phyloP scores from a whole-genome alignment of 2,888 invertebrate species.

The Sinopyrophorus schimmeli region DNA sequence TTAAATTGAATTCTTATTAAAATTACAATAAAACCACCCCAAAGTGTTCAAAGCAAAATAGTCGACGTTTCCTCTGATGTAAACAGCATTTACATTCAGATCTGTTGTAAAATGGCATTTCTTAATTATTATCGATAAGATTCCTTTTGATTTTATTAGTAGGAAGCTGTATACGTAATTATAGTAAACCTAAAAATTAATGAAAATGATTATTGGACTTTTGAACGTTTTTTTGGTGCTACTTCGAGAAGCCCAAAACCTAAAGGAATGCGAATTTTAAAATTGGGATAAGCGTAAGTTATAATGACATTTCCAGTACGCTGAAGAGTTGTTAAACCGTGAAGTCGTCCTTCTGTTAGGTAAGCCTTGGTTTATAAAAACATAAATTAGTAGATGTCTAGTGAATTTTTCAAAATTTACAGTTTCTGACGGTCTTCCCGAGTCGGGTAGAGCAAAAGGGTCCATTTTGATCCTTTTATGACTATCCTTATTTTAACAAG shows the following conservation, averaged over 20 bases:
- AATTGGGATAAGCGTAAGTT: slow-evolving; percentile 24
- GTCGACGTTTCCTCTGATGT: slow-evolving; percentile 5
- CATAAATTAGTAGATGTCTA: not conserved
- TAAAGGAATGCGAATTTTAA: slow-evolving; percentile 21
- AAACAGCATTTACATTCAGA: slow-evolving; percentile 8
- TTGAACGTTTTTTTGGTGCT: too few species aligned
- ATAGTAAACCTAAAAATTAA: too few species aligned
- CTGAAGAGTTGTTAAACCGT: slow-evolving; percentile 56
- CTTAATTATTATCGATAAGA: too few species aligned
- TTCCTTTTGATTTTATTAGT: too few species aligned
- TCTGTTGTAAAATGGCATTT: too few species aligned
- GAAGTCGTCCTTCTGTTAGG: slow-evolving; percentile 58
- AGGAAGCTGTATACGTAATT: too few species aligned
- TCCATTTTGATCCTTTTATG: not conserved
- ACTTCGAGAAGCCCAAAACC: slow-evolving; percentile 13
- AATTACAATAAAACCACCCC: slow-evolving; percentile 13
- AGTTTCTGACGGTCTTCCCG: slow-evolving; percentile 22
- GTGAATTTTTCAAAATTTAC: not conserved
- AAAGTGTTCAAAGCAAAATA: slow-evolving; percentile 9
- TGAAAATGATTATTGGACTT: too few species aligned
- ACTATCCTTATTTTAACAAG: not conserved
- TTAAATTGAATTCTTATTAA: too few species aligned
- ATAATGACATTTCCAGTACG: slow-evolving; percentile 56
- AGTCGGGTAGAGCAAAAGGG: not conserved
- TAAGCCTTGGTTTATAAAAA: too few species aligned